Evolutionary conservation across 2,888 invertebrate genomes (phyloP).

Genomic region (Ornithoptera alexandrae): DNA sequence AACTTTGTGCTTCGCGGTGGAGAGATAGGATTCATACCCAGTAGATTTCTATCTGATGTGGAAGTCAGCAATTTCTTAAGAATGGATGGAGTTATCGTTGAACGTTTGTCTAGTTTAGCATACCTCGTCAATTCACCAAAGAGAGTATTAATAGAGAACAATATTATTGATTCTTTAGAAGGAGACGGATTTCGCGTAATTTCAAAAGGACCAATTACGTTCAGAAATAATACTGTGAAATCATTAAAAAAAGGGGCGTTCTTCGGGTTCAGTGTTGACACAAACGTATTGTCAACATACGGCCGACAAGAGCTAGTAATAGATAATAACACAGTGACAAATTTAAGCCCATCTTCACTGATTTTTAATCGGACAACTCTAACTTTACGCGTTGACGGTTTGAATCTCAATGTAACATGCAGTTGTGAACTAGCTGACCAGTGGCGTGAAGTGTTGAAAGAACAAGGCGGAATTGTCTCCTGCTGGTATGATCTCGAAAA

Average conservation of each 20-base stretch:
- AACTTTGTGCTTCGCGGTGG: conserved; percentile 83
- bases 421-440: conserved; percentile 73
- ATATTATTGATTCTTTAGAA: conserved; percentile 79
- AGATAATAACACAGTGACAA: conserved; percentile 82
- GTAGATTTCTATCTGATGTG: conserved; percentile 86
- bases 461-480: conserved; percentile 60
- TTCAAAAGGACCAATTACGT: conserved; percentile 81
- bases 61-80: conserved; percentile 83
- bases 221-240: conserved; percentile 83
- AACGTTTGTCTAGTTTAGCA: conserved; percentile 83
- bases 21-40: conserved; percentile 81
- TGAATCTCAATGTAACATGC: conserved; percentile 81
- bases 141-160: conserved; percentile 81
- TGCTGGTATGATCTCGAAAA: conserved; percentile 69
- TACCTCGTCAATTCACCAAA: conserved; percentile 83
- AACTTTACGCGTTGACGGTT: conserved; percentile 77
- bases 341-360: conserved; percentile 79
- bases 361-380: conserved; percentile 79
- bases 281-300: conserved; percentile 63
- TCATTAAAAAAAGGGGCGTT: conserved; percentile 82
- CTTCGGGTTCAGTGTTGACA: conserved; percentile 76
- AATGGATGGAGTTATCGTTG: conserved; percentile 83
- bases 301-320: conserved; percentile 78
- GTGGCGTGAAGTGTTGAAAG: conserved; percentile 58
- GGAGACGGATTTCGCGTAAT: conserved; percentile 83